Conservation (phyloP, 2,797 vertebrate species). For the Mormyrus hasselquistii region DNA sequence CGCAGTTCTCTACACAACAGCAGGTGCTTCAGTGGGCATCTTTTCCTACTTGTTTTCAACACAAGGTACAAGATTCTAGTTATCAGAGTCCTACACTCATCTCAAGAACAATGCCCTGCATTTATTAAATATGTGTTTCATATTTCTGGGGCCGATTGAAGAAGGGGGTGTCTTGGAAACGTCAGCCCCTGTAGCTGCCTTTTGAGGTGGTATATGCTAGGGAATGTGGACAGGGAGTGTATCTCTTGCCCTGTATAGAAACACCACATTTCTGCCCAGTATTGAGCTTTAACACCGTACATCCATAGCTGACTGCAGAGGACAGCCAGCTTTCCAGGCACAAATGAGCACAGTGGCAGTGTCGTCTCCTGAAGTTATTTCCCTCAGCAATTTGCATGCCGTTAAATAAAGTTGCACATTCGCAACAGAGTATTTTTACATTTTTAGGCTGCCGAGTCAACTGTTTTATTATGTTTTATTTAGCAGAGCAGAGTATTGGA, state of each 20-base stretch:
- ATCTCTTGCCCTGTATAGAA: neutral
- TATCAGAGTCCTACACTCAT: neutral
- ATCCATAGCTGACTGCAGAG: neutral
- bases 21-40: neutral
- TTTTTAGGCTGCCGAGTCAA: constrained; percentile 8
- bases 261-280: neutral
- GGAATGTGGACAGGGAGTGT: neutral
- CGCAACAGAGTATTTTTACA: constrained; percentile 4
- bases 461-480: constrained; percentile 11
- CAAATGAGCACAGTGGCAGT: neutral
- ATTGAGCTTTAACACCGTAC: neutral
- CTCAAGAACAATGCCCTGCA: neutral
- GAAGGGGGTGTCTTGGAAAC: neutral
- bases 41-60: neutral
- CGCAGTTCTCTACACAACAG: neutral
- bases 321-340: neutral
- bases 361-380: constrained; percentile 7
- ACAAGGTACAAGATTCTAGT: neutral
- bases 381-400: neutral
- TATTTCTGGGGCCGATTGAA: neutral
- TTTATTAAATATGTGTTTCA: neutral
- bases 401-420: neutral
- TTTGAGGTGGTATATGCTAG: neutral
- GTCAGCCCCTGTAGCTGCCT: neutral
- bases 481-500: constrained; percentile 31